These are phyloP conservation scores for Ganaspis sp. DNA, from an alignment of 1,140 invertebrate species.

Conservation along the genomic window DNA sequence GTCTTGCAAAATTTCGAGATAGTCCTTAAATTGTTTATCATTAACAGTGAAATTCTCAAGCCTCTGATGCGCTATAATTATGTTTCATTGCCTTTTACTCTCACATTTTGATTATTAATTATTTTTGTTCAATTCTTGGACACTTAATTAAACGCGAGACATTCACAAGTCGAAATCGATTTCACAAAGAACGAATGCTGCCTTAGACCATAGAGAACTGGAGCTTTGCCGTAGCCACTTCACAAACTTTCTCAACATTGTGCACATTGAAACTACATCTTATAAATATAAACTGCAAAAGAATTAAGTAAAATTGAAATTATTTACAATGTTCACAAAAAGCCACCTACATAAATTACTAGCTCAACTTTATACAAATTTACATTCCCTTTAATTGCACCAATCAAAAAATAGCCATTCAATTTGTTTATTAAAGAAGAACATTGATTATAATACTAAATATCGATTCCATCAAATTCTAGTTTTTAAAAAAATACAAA, in stretches of 20 bases:
- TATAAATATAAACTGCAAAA: background rate
- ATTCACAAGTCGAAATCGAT: too few relatives aligned
- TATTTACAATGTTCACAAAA: background rate
- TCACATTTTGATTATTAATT: background rate
- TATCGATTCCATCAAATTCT: too few relatives aligned
- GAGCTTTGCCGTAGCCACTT: background rate
- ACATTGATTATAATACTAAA: too few relatives aligned
- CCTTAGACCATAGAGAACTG: slow-evolving; percentile 20
- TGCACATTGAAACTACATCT: background rate
- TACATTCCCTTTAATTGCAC: background rate
- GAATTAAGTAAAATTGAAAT: background rate
- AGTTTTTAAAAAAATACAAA: too few relatives aligned
- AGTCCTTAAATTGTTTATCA: background rate
- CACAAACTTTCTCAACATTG: background rate
- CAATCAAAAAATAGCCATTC: background rate
- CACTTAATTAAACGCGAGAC: background rate
- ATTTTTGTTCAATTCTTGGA: slow-evolving; percentile 19
- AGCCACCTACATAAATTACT: background rate
- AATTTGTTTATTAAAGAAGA: background rate
- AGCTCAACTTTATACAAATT: slow-evolving; percentile 22
- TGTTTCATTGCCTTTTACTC: slow-evolving; percentile 19
- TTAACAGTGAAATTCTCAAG: background rate
- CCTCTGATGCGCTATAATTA: background rate
- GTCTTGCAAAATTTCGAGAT: background rate
- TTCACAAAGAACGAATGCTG: background rate